Evolutionary conservation across 2,888 invertebrate species (phyloP).

Genomic region (Ennomos fuscantarius): DNA sequence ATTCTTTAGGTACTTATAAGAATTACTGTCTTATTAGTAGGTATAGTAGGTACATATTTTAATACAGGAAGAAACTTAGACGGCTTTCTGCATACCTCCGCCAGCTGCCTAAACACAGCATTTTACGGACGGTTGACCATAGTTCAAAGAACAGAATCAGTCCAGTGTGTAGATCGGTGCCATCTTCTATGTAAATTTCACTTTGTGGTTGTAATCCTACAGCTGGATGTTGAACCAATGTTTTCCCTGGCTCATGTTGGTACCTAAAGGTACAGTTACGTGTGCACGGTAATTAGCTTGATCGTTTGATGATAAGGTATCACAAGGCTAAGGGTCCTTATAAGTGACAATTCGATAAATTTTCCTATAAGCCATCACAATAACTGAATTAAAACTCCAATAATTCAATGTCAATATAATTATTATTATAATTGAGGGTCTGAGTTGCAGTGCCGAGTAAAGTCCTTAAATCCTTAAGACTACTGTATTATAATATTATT

Average conservation of each 20-base stretch:
- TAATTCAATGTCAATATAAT: no score
- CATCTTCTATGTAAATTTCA: slow-evolving; percentile 46
- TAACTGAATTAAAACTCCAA: no score
- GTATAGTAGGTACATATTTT: not conserved
- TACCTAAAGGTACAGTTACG: not conserved
- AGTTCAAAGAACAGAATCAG: slow-evolving; percentile 51
- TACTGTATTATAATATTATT: no score
- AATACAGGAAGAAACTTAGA: slow-evolving; percentile 7
- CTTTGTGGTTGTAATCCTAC: slow-evolving; percentile 39
- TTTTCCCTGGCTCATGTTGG: slow-evolving; percentile 5
- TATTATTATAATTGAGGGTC: no score
- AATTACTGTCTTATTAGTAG: not conserved
- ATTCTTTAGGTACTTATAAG: no score
- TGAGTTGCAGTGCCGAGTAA: no score
- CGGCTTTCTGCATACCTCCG: slow-evolving; percentile 42
- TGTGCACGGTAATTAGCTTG: no score
- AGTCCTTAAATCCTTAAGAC: no score
- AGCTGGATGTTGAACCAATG: not conserved
- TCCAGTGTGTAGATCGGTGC: slow-evolving; percentile 40
- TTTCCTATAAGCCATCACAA: no score
- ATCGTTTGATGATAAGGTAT: no score
- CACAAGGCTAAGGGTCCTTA: no score
- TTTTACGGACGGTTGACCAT: slow-evolving; percentile 57
- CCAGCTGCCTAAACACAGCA: slow-evolving; percentile 43
- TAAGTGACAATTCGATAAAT: no score